phyloP scores from a whole-genome alignment of 2,888 invertebrate genomes.

The Galeruca laticollis region DNA sequence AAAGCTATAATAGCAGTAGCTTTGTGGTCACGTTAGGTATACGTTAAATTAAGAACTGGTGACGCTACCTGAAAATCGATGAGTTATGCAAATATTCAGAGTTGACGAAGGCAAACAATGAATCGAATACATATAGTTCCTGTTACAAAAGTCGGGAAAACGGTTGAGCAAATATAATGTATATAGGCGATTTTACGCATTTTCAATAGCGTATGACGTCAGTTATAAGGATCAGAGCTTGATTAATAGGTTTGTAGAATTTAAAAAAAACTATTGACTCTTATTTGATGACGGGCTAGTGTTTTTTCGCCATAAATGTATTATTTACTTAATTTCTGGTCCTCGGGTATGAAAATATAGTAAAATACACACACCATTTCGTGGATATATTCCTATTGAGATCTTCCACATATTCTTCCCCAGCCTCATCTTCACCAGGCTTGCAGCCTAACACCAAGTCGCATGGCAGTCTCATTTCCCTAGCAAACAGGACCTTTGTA shows the following conservation, averaged over 20 bases:
- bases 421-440: too few species aligned
- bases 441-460: too few species aligned
- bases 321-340: too few species aligned
- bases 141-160: neutral
- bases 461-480: too few species aligned
- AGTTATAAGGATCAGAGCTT: neutral
- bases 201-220: neutral
- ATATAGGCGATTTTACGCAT: neutral
- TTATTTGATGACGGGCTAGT: too few species aligned
- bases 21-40: neutral
- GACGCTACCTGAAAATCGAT: neutral
- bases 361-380: too few species aligned
- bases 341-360: too few species aligned
- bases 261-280: neutral
- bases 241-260: neutral
- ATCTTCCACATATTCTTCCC: too few species aligned
- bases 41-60: neutral
- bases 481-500: too few species aligned
- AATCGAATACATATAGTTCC: neutral
- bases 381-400: too few species aligned
- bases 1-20: neutral
- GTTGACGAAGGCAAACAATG: neutral
- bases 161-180: neutral
- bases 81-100: constrained; percentile 1
- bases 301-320: too few species aligned